phyloP scores from a whole-genome alignment of 2,113 vertebrate genomes.

The Dipodomys stephensi region DNA sequence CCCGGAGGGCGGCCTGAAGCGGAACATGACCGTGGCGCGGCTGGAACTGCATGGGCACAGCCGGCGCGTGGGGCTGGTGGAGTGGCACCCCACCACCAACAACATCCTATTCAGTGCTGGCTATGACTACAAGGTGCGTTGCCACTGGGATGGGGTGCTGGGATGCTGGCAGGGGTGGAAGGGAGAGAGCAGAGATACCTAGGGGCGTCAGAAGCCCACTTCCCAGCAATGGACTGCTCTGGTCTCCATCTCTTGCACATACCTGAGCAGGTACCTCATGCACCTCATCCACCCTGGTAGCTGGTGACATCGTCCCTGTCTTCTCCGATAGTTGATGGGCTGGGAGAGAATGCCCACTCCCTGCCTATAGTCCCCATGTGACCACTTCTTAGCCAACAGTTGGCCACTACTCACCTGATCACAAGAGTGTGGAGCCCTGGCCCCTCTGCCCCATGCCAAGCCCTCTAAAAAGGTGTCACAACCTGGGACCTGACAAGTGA shows the following conservation, averaged over 20 bases:
- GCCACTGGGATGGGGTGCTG: neutral
- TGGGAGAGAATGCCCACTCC: no score
- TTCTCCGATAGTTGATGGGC: neutral
- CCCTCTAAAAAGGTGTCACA: neutral
- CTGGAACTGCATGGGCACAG: conserved; percentile 97
- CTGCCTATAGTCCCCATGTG: no score
- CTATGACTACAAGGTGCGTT: conserved; percentile 96
- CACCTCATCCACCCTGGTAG: neutral
- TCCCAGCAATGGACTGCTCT: no score
- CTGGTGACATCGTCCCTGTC: neutral
- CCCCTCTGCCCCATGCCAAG: neutral
- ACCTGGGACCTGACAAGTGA: neutral
- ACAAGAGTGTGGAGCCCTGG: neutral
- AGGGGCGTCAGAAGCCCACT: neutral
- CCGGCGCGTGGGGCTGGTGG: conserved; percentile 95
- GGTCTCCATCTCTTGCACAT: neutral
- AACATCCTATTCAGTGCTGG: conserved; percentile 98
- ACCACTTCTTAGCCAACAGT: neutral
- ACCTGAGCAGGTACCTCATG: neutral
- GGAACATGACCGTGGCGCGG: conserved; percentile 95
- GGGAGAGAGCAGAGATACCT: no score
- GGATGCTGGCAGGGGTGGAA: no score
- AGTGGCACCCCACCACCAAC: conserved; percentile 98
- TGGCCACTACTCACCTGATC: neutral
- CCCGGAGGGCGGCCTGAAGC: conserved; percentile 93